Conservation (phyloP, 2,888 invertebrate species). For the Sericinus montela region DNA sequence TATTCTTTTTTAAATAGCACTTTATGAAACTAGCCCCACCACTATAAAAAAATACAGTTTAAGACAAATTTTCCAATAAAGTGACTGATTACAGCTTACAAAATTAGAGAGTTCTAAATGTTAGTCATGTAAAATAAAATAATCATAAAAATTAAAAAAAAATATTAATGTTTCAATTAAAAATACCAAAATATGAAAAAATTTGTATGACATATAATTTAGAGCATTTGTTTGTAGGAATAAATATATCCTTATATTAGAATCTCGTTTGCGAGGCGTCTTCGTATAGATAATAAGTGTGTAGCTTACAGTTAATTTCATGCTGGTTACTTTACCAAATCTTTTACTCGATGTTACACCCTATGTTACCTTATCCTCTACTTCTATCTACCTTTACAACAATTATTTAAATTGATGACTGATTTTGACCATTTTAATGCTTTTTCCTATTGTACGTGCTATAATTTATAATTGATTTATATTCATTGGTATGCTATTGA, state of each 20-base stretch:
- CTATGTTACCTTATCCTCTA: no score
- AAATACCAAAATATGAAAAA: constrained; percentile 13
- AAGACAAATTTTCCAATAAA: constrained; percentile 15
- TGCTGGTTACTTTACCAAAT: no score
- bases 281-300: not conserved
- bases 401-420: no score
- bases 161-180: constrained; percentile 17
- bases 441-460: no score
- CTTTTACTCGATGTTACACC: no score
- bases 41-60: constrained; percentile 7
- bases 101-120: constrained; percentile 32
- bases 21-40: not conserved
- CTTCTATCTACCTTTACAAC: no score
- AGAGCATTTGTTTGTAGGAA: constrained; percentile 32
- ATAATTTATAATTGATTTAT: no score
- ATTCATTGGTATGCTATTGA: no score
- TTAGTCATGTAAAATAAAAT: constrained; percentile 26
- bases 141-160: constrained; percentile 8
- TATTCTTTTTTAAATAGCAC: not conserved
- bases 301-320: no score
- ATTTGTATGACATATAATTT: constrained; percentile 19
- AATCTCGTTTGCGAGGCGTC: constrained; percentile 34
- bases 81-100: constrained; percentile 27
- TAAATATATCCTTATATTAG: constrained; percentile 36
- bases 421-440: no score